These are phyloP conservation scores for Sogatella furcifera DNA, from an alignment of 1,140 invertebrate species.

Conservation along the genomic window DNA sequence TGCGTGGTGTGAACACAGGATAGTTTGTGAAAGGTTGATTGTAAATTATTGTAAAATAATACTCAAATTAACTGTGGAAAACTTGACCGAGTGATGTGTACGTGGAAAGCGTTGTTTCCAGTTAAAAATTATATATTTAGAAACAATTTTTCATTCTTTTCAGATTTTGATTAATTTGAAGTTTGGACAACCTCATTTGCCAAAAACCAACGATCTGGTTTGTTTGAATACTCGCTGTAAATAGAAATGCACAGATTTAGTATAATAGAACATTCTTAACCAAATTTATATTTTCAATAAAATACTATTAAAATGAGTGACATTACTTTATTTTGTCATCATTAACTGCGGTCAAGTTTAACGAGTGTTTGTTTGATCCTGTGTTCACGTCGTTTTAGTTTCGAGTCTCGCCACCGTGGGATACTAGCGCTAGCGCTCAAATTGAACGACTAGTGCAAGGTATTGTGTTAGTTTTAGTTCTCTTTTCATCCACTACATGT, in stretches of 20 bases:
- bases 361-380: constrained; percentile 29
- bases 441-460: constrained; percentile 47
- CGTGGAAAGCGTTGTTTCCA: no score
- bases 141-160: background rate
- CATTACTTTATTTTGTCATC: constrained; percentile 20
- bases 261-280: constrained; percentile 8
- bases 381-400: constrained; percentile 40
- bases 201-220: background rate
- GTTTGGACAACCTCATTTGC: background rate
- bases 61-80: background rate
- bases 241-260: constrained; percentile 7
- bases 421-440: constrained; percentile 45
- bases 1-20: constrained; percentile 12
- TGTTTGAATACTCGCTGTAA: constrained; percentile 2
- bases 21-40: background rate
- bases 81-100: constrained; percentile 1
- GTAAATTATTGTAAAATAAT: background rate
- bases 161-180: background rate
- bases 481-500: no score
- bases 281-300: constrained; percentile 15
- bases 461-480: constrained; percentile 31
- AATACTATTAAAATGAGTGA: background rate
- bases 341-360: constrained; percentile 25
- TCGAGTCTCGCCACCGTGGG: constrained; percentile 34
- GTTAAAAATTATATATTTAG: no score